Conservation (phyloP, 2,113 vertebrate genomes). For the Tetrax tetrax region DNA sequence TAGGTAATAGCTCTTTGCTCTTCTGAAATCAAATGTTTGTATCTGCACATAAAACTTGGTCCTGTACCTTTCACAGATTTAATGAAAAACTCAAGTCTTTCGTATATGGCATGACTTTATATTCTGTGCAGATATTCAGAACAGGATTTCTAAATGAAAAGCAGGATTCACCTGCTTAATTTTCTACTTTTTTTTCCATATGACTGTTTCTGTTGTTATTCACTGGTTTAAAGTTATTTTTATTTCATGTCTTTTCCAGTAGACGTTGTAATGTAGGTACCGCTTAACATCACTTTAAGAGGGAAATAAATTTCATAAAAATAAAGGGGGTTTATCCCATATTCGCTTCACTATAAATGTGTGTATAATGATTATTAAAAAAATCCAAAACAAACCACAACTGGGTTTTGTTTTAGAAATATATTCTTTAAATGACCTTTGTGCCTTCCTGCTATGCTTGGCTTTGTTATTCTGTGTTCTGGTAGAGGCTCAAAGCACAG, state of each 20-base stretch:
- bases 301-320: not conserved
- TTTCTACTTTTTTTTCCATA: not conserved
- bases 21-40: not conserved
- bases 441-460: constrained; percentile 68
- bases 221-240: not conserved
- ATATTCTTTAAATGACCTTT: not conserved
- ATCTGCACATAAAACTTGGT: not conserved
- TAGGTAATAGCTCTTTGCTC: not conserved
- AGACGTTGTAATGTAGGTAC: not conserved
- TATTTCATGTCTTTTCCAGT: not conserved
- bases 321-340: not conserved
- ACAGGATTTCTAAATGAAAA: not conserved
- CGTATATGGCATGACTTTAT: not conserved
- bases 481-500: constrained; percentile 68
- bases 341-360: not conserved
- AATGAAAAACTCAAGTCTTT: not conserved
- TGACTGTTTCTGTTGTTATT: not conserved
- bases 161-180: not conserved
- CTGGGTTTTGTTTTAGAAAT: constrained; percentile 8
- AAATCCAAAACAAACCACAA: not conserved
- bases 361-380: not conserved
- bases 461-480: constrained; percentile 41
- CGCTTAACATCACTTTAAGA: not conserved
- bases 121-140: not conserved
- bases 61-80: not conserved